Base-by-base conservation (phyloP, 2,113 vertebrate genomes). In the Xenotilapia longispinis region DNA sequence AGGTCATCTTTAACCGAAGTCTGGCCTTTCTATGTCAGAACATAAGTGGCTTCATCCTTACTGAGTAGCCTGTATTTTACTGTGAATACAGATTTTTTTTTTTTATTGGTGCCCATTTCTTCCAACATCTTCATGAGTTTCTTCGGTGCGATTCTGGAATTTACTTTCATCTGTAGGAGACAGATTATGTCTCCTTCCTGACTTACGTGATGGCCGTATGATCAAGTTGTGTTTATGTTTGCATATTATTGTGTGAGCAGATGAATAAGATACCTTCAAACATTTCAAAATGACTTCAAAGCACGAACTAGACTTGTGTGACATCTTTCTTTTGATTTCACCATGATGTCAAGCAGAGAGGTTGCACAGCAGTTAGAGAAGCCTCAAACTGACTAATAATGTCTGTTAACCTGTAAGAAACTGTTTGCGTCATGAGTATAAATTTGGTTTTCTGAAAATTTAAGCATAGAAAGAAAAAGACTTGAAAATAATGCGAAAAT, bases 141-240 rank as follows among this genome's bases (percentile, higher is more conserved):
- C 42, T 75, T 45, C 0, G 3, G 6, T 8, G 15, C 1, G 42
- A 7, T 3, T 2, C 1, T 49, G 3, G 6, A 78, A 49, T 78
- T 28, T 49, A 31, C 26, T 31, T 78, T 78, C 42, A 47, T 17
- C 14, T 75, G 40, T 75, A 28, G 38, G 38, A 26, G 40, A 47
- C 40, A 31, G 23, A 49, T 4, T 49, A n/a, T 49, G 10, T 78
- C 26, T 49, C 14, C 42, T 28, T 75, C 6, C 70, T 28, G 6
- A 28, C 40, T 28, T 49, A n/a, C 3, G 11, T 31, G 26, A 51
- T n/a, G 4, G 26, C 0, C 5, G 0, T 31, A 51, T n/a, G 9
- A 28, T 31, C 6, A 1, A 4, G 15, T 12, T 31, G 26, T 1
- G 70, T 49, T 47, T 31, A 75, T 49, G 70, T 75, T 49, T 75